phyloP scores from a whole-genome alignment of 2,113 vertebrate species.

The Thamnophis sirtalis region DNA sequence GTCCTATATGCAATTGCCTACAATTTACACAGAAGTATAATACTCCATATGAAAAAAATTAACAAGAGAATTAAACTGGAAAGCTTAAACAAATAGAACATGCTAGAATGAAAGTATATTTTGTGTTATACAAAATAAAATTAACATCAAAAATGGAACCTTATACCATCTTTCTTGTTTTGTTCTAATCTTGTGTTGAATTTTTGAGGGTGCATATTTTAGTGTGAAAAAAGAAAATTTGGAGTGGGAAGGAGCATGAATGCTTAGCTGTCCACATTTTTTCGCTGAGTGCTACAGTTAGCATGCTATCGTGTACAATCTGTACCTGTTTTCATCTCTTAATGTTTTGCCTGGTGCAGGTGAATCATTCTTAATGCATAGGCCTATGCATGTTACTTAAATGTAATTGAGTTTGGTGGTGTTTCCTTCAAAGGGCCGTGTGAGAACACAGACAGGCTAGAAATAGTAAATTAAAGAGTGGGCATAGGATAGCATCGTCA shows the following conservation, averaged over 20 bases:
- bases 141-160: background rate
- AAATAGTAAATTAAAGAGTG: background rate
- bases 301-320: background rate
- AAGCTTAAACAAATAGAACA: background rate
- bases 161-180: background rate
- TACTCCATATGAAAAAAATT: background rate
- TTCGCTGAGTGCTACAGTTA: background rate
- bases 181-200: background rate
- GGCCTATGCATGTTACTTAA: background rate
- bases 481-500: background rate
- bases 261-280: background rate
- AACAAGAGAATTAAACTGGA: background rate
- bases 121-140: background rate
- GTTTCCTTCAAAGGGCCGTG: background rate
- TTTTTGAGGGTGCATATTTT: background rate
- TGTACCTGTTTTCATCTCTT: background rate
- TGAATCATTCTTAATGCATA: background rate
- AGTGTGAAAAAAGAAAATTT: background rate
- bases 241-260: background rate
- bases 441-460: background rate
- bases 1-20: background rate
- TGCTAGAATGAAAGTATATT: background rate
- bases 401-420: background rate
- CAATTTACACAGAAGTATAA: background rate
- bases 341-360: background rate